Evolutionary conservation across 2,888 invertebrate genomes (phyloP).

Genomic region (Melolontha melolontha): DNA sequence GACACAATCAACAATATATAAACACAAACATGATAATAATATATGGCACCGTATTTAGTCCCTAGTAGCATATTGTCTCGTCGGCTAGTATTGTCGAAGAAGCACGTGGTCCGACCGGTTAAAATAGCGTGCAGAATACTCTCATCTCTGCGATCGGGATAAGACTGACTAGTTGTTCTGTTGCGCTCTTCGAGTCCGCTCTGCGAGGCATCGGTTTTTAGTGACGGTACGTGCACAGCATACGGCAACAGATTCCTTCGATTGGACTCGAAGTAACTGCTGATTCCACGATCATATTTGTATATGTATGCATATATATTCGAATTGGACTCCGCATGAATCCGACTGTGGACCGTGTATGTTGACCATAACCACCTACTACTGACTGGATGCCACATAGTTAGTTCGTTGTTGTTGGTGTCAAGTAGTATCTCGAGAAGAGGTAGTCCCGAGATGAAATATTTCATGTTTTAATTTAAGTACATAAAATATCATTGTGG

Average conservation of each 20-base stretch:
- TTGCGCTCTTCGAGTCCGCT: background rate
- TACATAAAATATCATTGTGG: too few relatives aligned
- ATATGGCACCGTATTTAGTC: slow-evolving; percentile 9
- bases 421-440: background rate
- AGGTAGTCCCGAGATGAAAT: slow-evolving; percentile 11
- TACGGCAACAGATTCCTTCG: background rate
- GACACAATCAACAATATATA: slow-evolving; percentile 19
- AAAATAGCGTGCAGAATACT: slow-evolving; percentile 28
- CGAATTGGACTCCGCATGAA: slow-evolving; percentile 44
- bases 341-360: slow-evolving; percentile 36
- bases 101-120: slow-evolving; percentile 39
- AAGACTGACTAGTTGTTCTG: slow-evolving; percentile 38
- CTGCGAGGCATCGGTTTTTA: too few relatives aligned
- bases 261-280: slow-evolving; percentile 3
- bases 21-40: slow-evolving; percentile 19
- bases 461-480: too few relatives aligned
- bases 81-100: slow-evolving; percentile 13
- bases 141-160: slow-evolving; percentile 41
- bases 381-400: slow-evolving; percentile 30
- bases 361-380: slow-evolving; percentile 46
- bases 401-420: slow-evolving; percentile 8
- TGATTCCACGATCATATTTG: slow-evolving; percentile 6
- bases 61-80: slow-evolving; percentile 20
- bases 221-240: too few relatives aligned
- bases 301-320: slow-evolving; percentile 12